Evolutionary conservation across 2,888 invertebrate genomes (phyloP).

Genomic region (Netelia inedita): DNA sequence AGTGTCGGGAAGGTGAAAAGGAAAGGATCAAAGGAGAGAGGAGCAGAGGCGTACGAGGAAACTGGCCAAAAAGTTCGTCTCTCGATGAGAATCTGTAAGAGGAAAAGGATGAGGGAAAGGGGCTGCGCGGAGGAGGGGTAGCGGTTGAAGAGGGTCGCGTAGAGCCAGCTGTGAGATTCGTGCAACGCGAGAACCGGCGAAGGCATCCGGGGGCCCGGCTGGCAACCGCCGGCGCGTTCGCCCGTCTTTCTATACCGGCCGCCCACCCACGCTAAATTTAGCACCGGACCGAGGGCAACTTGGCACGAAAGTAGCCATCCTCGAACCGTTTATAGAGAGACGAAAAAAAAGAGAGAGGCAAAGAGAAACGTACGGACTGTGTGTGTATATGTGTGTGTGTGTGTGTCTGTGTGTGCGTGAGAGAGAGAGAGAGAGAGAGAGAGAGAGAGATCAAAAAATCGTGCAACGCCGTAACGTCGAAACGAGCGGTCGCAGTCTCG

Average conservation of each 20-base stretch:
- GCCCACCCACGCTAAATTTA: slow-evolving; percentile 83
- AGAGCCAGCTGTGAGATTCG: slow-evolving; percentile 55
- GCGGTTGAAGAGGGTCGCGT: slow-evolving; percentile 34
- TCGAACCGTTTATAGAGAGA: slow-evolving; percentile 66
- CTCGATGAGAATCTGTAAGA: slow-evolving; percentile 47
- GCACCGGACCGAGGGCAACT: slow-evolving; percentile 71
- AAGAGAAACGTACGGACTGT: slow-evolving; percentile 73
- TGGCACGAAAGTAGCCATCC: slow-evolving; percentile 70
- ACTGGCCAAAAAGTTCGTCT: slow-evolving; percentile 34
- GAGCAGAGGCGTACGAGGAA: slow-evolving; percentile 36
- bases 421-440: slow-evolving; percentile 9
- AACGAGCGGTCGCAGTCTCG: slow-evolving; percentile 2
- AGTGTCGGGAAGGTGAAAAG: not conserved
- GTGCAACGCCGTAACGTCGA: slow-evolving; percentile 12
- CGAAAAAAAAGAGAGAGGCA: slow-evolving; percentile 75
- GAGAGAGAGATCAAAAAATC: slow-evolving; percentile 24
- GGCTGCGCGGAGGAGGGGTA: slow-evolving; percentile 38
- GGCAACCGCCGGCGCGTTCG: slow-evolving; percentile 74
- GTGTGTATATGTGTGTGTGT: not conserved
- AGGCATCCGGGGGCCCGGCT: slow-evolving; percentile 75
- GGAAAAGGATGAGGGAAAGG: slow-evolving; percentile 21
- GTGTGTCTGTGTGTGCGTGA: not conserved
- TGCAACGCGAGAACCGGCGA: slow-evolving; percentile 42
- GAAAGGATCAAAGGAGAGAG: slow-evolving; percentile 19
- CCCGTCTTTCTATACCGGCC: slow-evolving; percentile 68